Base-by-base conservation (phyloP, 2,113 vertebrate species). In the Lanius collurio region DNA sequence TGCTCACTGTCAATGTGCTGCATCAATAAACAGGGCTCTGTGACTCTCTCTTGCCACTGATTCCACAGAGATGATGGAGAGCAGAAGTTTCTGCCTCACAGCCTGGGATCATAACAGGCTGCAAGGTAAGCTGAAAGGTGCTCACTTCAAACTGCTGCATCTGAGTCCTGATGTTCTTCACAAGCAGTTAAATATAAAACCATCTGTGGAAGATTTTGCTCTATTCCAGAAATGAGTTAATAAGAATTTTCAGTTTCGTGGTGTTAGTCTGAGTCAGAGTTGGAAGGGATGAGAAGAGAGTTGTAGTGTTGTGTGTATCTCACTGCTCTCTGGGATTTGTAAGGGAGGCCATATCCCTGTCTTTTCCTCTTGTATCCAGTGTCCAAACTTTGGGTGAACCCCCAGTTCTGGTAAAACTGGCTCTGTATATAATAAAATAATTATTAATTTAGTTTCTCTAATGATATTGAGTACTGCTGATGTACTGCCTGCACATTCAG, bases 111-210 rank as follows among this genome's bases (percentile, higher is more conserved):
- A 19, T 41, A 52, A 60, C 7, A 70, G 84, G 47, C 87, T 88
- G 47, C 44, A 23, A 55, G 60, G 71, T 53, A 63, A 86, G 90
- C 46, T 42, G 76, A 49, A 63, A 95, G 73, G 91, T 94, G 60
- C 49, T 91, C 6, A 0, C 50, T 83, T 74, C 42, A 60, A 91
- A 75, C 27, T 24, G 20, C 91, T 89, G 33, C 3, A 15, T 50
- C 76, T 39, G 71, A 42, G 26, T 37, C 82, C 85, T 77, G 41
- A 28, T 56, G 85, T 71, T 91, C 75, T 77, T 77, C 82, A 92
- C 79, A 93, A 95, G 92, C 84, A 95, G 94, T 89, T 76, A 41
- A 57, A 88, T 83, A 88, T 74, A 70, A 77, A 93, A 23, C 63
- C 37, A 41, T 83, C 63, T 63, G 71, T 41, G 39, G 55, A 68